These are phyloP conservation scores for Drosophila meridiana DNA, from an alignment of 2,888 invertebrate genomes.

Conservation along the genomic window DNA sequence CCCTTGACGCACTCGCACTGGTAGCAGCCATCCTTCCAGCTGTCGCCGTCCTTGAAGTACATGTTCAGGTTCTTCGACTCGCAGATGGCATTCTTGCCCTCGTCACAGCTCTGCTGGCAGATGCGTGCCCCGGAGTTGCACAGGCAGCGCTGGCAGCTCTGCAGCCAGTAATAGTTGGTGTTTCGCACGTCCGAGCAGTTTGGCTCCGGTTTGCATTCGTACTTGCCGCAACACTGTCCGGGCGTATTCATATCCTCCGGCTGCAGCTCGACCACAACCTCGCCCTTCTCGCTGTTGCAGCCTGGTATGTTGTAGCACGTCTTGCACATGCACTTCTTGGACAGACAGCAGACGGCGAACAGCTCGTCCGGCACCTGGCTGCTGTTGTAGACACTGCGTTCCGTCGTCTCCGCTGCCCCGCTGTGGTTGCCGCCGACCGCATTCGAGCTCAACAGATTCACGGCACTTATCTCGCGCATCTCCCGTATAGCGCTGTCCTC, in stretches of 20 bases:
- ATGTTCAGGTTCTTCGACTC: slow-evolving; percentile 76
- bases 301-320: slow-evolving; percentile 83
- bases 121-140: slow-evolving; percentile 79
- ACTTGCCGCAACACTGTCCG: slow-evolving; percentile 86
- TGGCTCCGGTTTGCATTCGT: slow-evolving; percentile 85
- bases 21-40: slow-evolving; percentile 83
- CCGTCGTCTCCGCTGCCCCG: slow-evolving; percentile 27
- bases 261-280: slow-evolving; percentile 79
- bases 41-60: slow-evolving; percentile 82
- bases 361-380: slow-evolving; percentile 68
- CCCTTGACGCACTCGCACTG: slow-evolving; percentile 83
- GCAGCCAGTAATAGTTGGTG: slow-evolving; percentile 79
- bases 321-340: slow-evolving; percentile 82
- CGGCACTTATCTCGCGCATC: slow-evolving; percentile 53
- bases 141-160: slow-evolving; percentile 81
- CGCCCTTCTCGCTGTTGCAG: slow-evolving; percentile 66
- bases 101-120: slow-evolving; percentile 83
- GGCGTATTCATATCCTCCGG: slow-evolving; percentile 81
- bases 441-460: slow-evolving; percentile 61
- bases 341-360: slow-evolving; percentile 80
- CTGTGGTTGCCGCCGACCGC: slow-evolving; percentile 26
- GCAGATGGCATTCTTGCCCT: slow-evolving; percentile 76
- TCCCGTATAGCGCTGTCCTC: slow-evolving; percentile 81
- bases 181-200: slow-evolving; percentile 77
- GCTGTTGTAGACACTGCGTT: slow-evolving; percentile 43